Percentiles rank a stretch among this genome's conserved stretches.
phyloP scores from a whole-genome alignment of 1,140 invertebrate genomes.

The Polypedilum pembai region DNA sequence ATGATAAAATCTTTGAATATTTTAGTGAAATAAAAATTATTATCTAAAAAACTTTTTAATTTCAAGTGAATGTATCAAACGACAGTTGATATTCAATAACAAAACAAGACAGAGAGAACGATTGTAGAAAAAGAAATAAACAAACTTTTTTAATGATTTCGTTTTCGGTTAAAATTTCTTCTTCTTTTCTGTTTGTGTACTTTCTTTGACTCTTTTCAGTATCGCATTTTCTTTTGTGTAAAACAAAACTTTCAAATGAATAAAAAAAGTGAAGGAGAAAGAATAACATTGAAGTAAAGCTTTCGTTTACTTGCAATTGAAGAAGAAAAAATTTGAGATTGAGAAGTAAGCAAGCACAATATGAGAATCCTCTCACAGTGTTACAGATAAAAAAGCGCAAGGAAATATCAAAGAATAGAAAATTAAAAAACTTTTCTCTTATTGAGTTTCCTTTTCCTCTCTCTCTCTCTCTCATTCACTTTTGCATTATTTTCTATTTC shows the following conservation, averaged over 20 bases:
- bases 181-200: background rate
- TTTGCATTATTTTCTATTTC: slow-evolving; percentile 1
- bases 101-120: background rate
- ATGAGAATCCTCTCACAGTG: background rate
- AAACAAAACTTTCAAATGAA: slow-evolving; percentile 4
- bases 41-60: too few species aligned
- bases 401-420: background rate
- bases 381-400: background rate
- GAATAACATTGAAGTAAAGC: background rate
- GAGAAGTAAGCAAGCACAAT: too few species aligned
- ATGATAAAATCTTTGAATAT: too few species aligned
- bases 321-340: background rate
- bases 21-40: too few species aligned
- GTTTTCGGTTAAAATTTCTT: background rate
- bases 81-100: background rate
- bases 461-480: background rate
- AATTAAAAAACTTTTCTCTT: slow-evolving; percentile 14
- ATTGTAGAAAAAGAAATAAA: background rate
- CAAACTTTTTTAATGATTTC: background rate
- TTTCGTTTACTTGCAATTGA: background rate
- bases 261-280: background rate
- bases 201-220: background rate
- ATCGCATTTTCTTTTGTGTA: slow-evolving; percentile 4
- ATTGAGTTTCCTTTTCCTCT: background rate
- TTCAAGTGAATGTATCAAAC: background rate